A percentile compares a stretch with the other conserved stretches of the same genome.
Conservation (phyloP, 2,888 invertebrate species). For the Polydrusus pterygomalis region DNA sequence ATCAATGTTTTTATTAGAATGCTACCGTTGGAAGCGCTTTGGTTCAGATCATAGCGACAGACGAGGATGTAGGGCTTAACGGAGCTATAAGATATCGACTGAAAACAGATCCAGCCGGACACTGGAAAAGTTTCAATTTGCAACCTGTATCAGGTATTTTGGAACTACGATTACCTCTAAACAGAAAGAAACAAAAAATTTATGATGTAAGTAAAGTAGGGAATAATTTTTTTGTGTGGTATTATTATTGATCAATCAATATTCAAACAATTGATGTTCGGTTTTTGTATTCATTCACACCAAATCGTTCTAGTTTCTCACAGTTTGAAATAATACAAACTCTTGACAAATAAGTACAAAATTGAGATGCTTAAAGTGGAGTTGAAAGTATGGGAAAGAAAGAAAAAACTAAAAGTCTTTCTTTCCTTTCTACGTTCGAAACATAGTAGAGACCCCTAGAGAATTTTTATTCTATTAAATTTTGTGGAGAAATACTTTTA, state of each 20-base stretch:
- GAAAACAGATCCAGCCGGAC: conserved; percentile 86
- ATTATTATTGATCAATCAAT: neutral
- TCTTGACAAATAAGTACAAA: too few species aligned
- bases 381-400: too few species aligned
- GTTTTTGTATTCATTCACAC: neutral
- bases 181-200: conserved; percentile 88
- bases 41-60: conserved; percentile 87
- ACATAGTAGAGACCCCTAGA: too few species aligned
- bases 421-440: too few species aligned
- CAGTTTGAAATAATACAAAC: too few species aligned
- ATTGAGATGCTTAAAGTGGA: too few species aligned
- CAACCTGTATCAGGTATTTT: conserved; percentile 87
- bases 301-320: too few species aligned
- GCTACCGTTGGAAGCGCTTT: conserved; percentile 88
- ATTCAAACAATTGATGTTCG: too few species aligned
- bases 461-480: too few species aligned
- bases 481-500: too few species aligned
- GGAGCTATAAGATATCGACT: conserved; percentile 91
- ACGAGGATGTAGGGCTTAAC: conserved; percentile 92
- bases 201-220: conserved; percentile 81
- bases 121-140: conserved; percentile 88
- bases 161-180: conserved; percentile 81
- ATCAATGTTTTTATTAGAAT: conserved; percentile 76
- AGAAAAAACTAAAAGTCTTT: too few species aligned
- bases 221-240: too few species aligned